phyloP scores from a whole-genome alignment of 2,888 invertebrate genomes.

The Himalopsyche tibetana region DNA sequence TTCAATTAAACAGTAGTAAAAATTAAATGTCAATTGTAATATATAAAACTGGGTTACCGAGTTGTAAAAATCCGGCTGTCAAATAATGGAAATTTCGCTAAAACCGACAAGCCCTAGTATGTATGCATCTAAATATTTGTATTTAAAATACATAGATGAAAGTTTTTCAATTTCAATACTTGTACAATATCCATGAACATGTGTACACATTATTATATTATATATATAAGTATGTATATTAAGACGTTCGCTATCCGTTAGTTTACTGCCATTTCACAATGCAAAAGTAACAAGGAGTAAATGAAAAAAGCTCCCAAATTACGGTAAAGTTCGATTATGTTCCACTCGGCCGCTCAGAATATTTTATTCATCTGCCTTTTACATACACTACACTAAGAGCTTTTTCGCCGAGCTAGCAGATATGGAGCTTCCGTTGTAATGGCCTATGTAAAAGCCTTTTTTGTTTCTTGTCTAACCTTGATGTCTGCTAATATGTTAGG shows the following conservation, averaged over 20 bases:
- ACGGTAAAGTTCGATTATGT: constrained; percentile 32
- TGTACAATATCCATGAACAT: too few species aligned
- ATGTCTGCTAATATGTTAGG: not conserved
- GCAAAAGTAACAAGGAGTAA: constrained; percentile 20
- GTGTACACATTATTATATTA: too few species aligned
- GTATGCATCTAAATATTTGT: too few species aligned
- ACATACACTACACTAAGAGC: constrained; percentile 34
- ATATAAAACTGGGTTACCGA: too few species aligned
- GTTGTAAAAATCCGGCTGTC: too few species aligned
- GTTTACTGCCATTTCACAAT: not conserved
- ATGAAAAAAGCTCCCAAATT: constrained; percentile 6
- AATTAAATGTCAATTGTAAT: too few species aligned
- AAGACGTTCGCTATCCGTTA: not conserved
- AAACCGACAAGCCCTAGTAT: too few species aligned
- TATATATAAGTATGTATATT: too few species aligned
- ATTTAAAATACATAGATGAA: too few species aligned
- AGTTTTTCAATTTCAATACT: too few species aligned
- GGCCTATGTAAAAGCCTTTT: constrained; percentile 24
- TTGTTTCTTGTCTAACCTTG: not conserved
- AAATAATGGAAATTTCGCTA: too few species aligned
- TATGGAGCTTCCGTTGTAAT: constrained; percentile 18
- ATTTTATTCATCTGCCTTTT: constrained; percentile 42
- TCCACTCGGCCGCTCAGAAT: constrained; percentile 2
- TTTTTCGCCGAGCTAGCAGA: constrained; percentile 19
- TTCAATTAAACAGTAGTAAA: too few species aligned